A percentile compares a stretch with the other conserved stretches of the same genome.
Conservation (phyloP, 1,140 invertebrate genomes). For the Aphaenogaster floridana region DNA sequence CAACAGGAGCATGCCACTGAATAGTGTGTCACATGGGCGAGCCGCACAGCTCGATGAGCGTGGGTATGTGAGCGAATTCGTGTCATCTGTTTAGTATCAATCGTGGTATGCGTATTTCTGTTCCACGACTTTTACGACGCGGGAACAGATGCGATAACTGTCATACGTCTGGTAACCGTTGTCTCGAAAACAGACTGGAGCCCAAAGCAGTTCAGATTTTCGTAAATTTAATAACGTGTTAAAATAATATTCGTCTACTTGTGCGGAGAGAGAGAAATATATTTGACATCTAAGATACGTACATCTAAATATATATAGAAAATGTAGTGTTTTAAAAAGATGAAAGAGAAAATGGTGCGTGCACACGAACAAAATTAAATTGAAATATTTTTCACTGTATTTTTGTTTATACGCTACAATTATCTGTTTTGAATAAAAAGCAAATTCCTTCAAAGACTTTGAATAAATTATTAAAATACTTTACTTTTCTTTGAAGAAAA, state of each 20-base stretch:
- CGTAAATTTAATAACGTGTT: background rate
- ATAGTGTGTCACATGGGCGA: constrained; percentile 63
- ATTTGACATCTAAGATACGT: background rate
- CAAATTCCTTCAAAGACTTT: background rate
- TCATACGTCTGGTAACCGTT: background rate
- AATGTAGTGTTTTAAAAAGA: background rate
- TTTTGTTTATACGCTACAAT: background rate
- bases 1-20: constrained; percentile 31
- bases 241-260: background rate
- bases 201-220: constrained; percentile 3
- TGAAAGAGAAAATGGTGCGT: background rate
- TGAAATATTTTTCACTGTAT: background rate
- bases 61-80: constrained; percentile 14
- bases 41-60: background rate
- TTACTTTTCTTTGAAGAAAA: background rate
- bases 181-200: background rate
- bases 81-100: constrained; percentile 63
- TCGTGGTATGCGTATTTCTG: constrained; percentile 25
- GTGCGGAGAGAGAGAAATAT: background rate
- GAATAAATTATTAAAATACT: background rate
- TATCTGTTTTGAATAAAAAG: background rate
- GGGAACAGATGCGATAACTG: background rate
- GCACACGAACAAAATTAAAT: background rate
- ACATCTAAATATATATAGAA: background rate
- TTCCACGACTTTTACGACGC: constrained; percentile 33